A percentile compares a stretch with the other conserved stretches of the same genome.
Evolutionary conservation across 2,797 vertebrate species (phyloP).

Genomic region (Muscicapa comitata): DNA sequence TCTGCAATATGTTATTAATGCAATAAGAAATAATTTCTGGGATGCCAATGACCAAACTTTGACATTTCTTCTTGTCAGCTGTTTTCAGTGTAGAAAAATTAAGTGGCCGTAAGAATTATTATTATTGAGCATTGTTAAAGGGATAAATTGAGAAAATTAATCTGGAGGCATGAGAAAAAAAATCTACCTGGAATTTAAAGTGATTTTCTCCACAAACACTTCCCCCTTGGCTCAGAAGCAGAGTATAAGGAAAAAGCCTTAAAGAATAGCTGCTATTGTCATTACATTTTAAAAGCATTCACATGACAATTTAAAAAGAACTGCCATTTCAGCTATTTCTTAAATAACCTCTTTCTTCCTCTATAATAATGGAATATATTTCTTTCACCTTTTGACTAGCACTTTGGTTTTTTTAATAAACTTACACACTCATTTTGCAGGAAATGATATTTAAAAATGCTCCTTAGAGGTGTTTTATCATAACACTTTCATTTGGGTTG

Average conservation of each 20-base stretch:
- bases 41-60: neutral
- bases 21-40: slow-evolving; percentile 15
- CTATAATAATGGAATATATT: slow-evolving; percentile 69
- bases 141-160: slow-evolving; percentile 11
- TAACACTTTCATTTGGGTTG: slow-evolving; percentile 56
- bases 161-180: neutral
- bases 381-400: slow-evolving; percentile 72
- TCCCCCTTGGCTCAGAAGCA: neutral
- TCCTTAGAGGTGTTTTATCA: slow-evolving; percentile 64
- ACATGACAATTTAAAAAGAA: slow-evolving; percentile 70
- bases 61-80: slow-evolving; percentile 35
- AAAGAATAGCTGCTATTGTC: slow-evolving; percentile 60
- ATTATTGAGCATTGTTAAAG: neutral
- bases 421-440: slow-evolving; percentile 63
- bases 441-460: slow-evolving; percentile 67
- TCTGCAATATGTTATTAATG: slow-evolving; percentile 40
- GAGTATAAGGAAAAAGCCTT: slow-evolving; percentile 43
- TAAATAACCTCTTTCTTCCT: slow-evolving; percentile 70
- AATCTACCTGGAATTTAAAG: slow-evolving; percentile 40
- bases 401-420: slow-evolving; percentile 64
- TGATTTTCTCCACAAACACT: slow-evolving; percentile 60
- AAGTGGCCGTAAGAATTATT: neutral
- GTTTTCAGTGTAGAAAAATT: slow-evolving; percentile 14
- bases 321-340: slow-evolving; percentile 72
- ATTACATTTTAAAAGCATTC: slow-evolving; percentile 57